Evolutionary conservation across 1,140 invertebrate species (phyloP), one percentile per base, ranked within the genome.

Genomic region (Bombus soroeensis): DNA sequence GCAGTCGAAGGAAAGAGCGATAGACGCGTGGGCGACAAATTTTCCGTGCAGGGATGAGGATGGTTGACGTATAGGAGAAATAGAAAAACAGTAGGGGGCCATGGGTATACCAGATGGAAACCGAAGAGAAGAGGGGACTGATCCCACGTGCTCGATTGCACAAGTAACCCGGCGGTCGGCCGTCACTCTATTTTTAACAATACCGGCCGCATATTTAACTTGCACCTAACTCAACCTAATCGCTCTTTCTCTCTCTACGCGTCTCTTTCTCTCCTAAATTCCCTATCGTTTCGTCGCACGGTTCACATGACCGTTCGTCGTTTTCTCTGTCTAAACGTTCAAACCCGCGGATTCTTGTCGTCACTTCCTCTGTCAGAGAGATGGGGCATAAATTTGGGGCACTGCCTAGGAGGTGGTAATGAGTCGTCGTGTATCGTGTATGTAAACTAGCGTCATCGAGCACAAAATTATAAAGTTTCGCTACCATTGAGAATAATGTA

Each of bases 181-280:
- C 93, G 92, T 94, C 93, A 92, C 82, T 92, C 90, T 94, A 94
- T 94, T 94, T 93, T 92, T 93, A 93, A 87, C 88, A 70, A 88
- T 86, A 90, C 90, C 83, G 91, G 93, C 90, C 91, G 93, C 92
- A 93, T 92, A 94, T 94, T 94, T 94, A 94, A 93, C 93, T 92
- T 89, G 91, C 86, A 86, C 91, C 90, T 93, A 92, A 92, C 92
- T 82, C 77, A 77, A 78, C 70, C 88, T 88, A 87, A 91, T 87
- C 53, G 22, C 34, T 70, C 32, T 71, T 37, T 34, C 64, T 71
- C n/a, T 71, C 32, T 34, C 43, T 47, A 25, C 10, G 12, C 0
- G 3, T 59, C 34, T 15, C 10, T 28, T 34, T 66, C 22, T 12
- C 1, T 25, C 59, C 28, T 37, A n/a, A 25, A 28, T 64, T 64